These are phyloP conservation scores for Melipona bicolor DNA, from an alignment of 2,888 invertebrate genomes.

Conservation along the genomic window DNA sequence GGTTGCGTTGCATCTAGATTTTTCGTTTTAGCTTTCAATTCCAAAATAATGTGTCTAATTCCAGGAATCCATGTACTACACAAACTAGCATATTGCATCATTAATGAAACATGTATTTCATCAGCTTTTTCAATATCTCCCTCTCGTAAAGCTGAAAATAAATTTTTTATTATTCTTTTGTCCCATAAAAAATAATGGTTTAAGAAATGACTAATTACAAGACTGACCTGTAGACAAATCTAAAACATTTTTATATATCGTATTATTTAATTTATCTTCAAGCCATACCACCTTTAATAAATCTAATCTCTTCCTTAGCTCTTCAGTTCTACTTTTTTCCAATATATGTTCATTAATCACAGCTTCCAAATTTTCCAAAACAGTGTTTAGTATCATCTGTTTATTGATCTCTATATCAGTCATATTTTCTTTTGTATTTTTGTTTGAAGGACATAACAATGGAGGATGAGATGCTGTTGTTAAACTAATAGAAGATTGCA, in stretches of 20 bases:
- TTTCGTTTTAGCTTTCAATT: conserved; percentile 70
- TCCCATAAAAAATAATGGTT: not conserved
- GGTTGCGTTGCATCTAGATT: not conserved
- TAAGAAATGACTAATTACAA: not conserved
- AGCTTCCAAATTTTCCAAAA: conserved; percentile 71
- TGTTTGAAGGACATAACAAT: conserved; percentile 61
- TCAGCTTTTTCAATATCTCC: conserved; percentile 85
- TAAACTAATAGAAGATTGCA: conserved; percentile 28
- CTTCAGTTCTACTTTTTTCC: conserved; percentile 78
- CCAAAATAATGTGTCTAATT: conserved; percentile 86
- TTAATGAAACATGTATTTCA: conserved; percentile 86
- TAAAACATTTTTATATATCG: conserved; percentile 85
- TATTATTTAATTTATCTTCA: conserved; percentile 85
- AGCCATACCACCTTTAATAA: conserved; percentile 87
- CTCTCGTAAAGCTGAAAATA: conserved; percentile 85
- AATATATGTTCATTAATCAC: conserved; percentile 68
- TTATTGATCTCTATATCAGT: conserved; percentile 64
- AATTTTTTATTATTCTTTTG: conserved; percentile 22
- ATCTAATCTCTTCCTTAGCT: conserved; percentile 85
- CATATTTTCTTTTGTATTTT: not conserved
- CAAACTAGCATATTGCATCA: conserved; percentile 86
- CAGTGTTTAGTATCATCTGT: conserved; percentile 68
- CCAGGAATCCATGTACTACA: conserved; percentile 88
- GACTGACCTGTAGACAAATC: conserved; percentile 86
- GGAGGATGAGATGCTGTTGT: conserved; percentile 74